These are phyloP conservation scores for Scaptodrosophila latifasciaeformis DNA, from an alignment of 2,888 invertebrate species.

Conservation along the genomic window DNA sequence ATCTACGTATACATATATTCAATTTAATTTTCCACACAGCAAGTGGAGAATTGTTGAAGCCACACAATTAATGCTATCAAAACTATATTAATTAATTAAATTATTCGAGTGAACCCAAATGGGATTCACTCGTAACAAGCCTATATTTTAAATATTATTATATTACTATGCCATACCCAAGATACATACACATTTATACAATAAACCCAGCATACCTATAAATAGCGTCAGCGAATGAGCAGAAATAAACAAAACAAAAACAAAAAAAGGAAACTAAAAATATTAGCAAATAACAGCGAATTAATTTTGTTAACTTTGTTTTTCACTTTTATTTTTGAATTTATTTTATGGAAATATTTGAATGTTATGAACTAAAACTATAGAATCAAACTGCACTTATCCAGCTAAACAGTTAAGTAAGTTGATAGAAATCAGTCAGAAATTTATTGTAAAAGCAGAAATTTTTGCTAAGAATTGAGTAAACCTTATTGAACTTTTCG, in stretches of 20 bases:
- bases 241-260: slow-evolving; percentile 24
- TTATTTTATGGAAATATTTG: slow-evolving; percentile 14
- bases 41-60: slow-evolving; percentile 45
- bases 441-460: slow-evolving; percentile 36
- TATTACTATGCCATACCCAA: background rate
- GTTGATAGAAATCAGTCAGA: slow-evolving; percentile 43
- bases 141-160: slow-evolving; percentile 38
- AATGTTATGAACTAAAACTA: slow-evolving; percentile 2
- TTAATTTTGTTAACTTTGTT: too few species aligned
- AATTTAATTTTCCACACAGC: slow-evolving; percentile 51
- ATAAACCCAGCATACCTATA: background rate
- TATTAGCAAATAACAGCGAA: slow-evolving; percentile 7
- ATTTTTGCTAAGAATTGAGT: slow-evolving; percentile 41
- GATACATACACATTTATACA: background rate
- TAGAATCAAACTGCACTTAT: too few species aligned
- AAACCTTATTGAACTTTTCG: slow-evolving; percentile 55
- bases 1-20: slow-evolving; percentile 57
- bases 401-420: too few species aligned
- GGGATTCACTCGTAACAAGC: slow-evolving; percentile 23
- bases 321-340: slow-evolving; percentile 32
- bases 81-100: slow-evolving; percentile 56
- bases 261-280: slow-evolving; percentile 5
- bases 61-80: slow-evolving; percentile 61
- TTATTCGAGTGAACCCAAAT: slow-evolving; percentile 27
- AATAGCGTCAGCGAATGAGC: too few species aligned